Percentiles rank a stretch among this genome's conserved stretches.
phyloP scores from a whole-genome alignment of 2,888 invertebrate species.

The Caenorhabditis uteleia region DNA sequence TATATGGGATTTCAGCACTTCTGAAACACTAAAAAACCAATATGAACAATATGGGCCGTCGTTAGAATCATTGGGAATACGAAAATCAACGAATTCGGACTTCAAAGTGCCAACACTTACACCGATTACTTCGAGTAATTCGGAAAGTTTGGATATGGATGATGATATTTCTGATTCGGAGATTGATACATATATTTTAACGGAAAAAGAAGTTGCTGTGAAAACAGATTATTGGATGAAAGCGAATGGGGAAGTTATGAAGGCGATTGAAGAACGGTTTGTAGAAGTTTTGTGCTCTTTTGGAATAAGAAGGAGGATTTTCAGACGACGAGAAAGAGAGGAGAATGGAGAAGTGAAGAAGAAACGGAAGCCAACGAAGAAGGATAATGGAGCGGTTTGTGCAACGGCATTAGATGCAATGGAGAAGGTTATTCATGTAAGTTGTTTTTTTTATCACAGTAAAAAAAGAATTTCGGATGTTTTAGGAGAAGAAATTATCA shows the following conservation, averaged over 20 bases:
- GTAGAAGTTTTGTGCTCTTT: not conserved
- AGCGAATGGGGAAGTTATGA: slow-evolving; percentile 85
- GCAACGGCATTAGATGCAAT: slow-evolving; percentile 82
- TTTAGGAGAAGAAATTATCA: slow-evolving; percentile 86
- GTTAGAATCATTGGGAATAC: slow-evolving; percentile 59
- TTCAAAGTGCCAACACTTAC: slow-evolving; percentile 1
- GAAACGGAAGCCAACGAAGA: slow-evolving; percentile 71
- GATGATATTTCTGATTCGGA: slow-evolving; percentile 85
- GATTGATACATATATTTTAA: slow-evolving; percentile 76
- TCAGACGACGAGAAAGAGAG: slow-evolving; percentile 44
- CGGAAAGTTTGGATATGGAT: slow-evolving; percentile 38
- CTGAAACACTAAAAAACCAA: slow-evolving; percentile 6
- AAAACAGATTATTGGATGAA: slow-evolving; percentile 88
- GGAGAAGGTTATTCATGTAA: slow-evolving; percentile 84
- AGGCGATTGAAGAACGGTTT: slow-evolving; percentile 82
- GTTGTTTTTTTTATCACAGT: not conserved
- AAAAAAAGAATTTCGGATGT: not conserved
- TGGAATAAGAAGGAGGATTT: not conserved
- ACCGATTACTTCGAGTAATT: slow-evolving; percentile 6
- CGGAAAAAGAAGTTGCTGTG: slow-evolving; percentile 77
- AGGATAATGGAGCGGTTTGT: slow-evolving; percentile 2
- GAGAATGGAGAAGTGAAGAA: slow-evolving; percentile 76
- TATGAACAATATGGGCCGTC: slow-evolving; percentile 54
- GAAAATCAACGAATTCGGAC: too few species aligned
- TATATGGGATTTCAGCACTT: slow-evolving; percentile 8